Conservation (phyloP, 2,113 vertebrate species). For the Arvicanthis niloticus region DNA sequence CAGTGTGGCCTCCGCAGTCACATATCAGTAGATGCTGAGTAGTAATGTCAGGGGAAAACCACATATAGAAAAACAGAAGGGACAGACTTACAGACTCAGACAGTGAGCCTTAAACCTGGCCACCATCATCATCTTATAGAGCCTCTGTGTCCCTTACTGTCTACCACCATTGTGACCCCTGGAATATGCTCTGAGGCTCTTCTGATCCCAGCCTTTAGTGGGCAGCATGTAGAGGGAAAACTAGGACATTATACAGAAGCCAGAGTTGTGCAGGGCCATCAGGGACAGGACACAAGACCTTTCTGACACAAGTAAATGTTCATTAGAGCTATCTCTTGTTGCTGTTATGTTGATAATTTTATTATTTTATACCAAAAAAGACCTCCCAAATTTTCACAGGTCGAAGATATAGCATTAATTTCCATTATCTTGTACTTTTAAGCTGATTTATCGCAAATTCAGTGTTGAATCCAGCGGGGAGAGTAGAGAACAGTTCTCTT, state of each 20-base stretch:
- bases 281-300: background rate
- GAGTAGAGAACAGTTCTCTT: background rate
- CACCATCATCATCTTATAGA: background rate
- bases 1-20: background rate
- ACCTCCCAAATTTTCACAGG: constrained; percentile 18
- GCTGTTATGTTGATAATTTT: background rate
- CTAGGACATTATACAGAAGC: background rate
- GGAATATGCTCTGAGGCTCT: background rate
- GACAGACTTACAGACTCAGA: background rate
- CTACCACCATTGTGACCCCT: background rate
- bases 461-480: constrained; percentile 29
- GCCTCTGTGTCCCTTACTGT: background rate
- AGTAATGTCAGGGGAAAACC: background rate
- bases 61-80: background rate
- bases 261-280: background rate
- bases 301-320: background rate
- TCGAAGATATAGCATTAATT: constrained; percentile 39
- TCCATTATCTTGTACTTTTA: constrained; percentile 60
- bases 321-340: background rate
- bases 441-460: constrained; percentile 53
- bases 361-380: background rate
- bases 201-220: background rate
- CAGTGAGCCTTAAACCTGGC: background rate
- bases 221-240: background rate
- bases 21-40: background rate